Evolutionary conservation across 64 coral and sea anemone species (phyloP), one percentile per base, ranked within the genome.

Genomic region (Acropora tenuis): DNA sequence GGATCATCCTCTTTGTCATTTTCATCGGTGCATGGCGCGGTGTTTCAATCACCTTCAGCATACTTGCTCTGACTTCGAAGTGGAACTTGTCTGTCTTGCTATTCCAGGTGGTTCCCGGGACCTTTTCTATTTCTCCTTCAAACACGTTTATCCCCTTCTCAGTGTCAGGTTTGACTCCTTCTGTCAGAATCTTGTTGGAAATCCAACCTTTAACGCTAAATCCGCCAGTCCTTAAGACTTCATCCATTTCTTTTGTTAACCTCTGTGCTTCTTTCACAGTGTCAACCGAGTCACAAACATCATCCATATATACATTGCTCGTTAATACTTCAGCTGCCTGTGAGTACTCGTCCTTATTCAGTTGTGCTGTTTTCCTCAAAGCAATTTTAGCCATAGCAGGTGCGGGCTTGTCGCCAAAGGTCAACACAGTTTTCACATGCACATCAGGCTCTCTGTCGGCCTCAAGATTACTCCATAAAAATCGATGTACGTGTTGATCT

Each of bases 181-280:
- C 49, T 48, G 77, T 40, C n/a, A 79, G 48, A 0, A 79, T 17
- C 48, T 83, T 83, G 53, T 86, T 86, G 45, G 47, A 86, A 8
- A 47, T 86, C 83, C 83, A 86, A 3, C 83, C 83, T 46, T 50
- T 86, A 16, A 86, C 67, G 60, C 13, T 43, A 45, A 85, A 85
- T 8, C 82, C 83, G 43, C 83, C 43, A 73, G 42, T 86, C 66
- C 73, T 65, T 1, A 72, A 65, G 16, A 86, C 83, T 73, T 72
- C 47, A 50, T 86, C 65, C 17, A 86, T 16, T 9, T 86, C 83
- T 86, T 46, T 46, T 17, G 65, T 86, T 41, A 86, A 13, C 65
- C 16, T 86, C 5, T 68, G 20, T 12, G 81, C 81, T 8, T 67
- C 5, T 45, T 7, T 45, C 42, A 53, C 50, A 53, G 50, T 1